Evolutionary conservation across 2,797 vertebrate genomes (phyloP), one percentile per base, ranked within the genome.

Genomic region (Clamator glandarius): DNA sequence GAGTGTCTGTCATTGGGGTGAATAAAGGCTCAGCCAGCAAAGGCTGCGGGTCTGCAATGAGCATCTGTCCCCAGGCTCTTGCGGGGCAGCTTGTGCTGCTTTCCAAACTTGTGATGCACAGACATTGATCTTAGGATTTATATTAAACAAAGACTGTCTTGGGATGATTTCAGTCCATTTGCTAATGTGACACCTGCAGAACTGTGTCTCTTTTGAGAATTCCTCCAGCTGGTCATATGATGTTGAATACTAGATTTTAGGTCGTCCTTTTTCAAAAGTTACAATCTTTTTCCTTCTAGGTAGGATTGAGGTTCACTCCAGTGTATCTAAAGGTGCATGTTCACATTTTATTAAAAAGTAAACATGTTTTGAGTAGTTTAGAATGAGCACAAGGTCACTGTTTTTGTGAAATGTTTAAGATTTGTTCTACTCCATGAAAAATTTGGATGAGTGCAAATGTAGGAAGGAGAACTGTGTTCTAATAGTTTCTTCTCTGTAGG

Each of bases 401-500:
- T 64, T 78, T 82, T 52, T 89, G 16, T 20, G 12, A 24, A 23
- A 11, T 48, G 7, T 46, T 74, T 80, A 33, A 82, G n/a, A 66
- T 28, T 57, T 26, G 29, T 5, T 5, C 6, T 70, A 24, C n/a
- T 89, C 54, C 26, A 7, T 67, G 23, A 55, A 93, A 81, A 12
- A 19, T 44, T 70, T 85, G 50, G 7, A 46, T 89, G 66, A 79
- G 17, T 4, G 2, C 13, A 57, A 39, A 35, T 77, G 35, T 41
- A 72, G 31, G 68, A 79, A 76, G 39, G 46, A 93, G 25, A 72
- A 13, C 29, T 33, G 36, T 51, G 16, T 68, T 84, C 36, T 66
- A 9, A 73, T 90, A 55, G 15, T 74, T 84, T 62, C 44, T 62
- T 68, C 9, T 74, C 25, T 52, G 31, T 89, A 99, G 99, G 99